Conservation (phyloP, 2,113 vertebrate species). For the Saccopteryx bilineata region DNA sequence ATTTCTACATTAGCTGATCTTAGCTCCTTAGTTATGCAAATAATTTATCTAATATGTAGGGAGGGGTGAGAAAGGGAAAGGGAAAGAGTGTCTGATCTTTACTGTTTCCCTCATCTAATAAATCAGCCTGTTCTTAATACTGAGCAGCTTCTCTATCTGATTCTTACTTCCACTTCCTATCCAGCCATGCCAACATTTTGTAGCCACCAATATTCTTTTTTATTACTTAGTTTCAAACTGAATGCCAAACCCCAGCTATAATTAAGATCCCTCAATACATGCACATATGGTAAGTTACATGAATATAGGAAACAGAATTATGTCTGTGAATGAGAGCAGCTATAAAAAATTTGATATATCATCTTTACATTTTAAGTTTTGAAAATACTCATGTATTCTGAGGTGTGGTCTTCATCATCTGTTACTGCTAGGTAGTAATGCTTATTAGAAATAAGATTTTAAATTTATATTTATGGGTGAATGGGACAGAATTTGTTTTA, state of each 20-base stretch:
- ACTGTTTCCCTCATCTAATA: not conserved
- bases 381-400: conserved; percentile 39
- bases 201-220: not conserved
- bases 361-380: conserved; percentile 36
- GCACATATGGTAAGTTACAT: not conserved
- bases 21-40: conserved; percentile 52
- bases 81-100: not conserved
- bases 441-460: not conserved
- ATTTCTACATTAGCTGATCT: conserved; percentile 50
- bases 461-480: not conserved
- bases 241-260: not conserved
- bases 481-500: conserved; percentile 29
- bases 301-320: not conserved
- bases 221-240: not conserved
- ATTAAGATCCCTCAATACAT: not conserved
- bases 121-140: not conserved
- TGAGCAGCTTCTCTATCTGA: not conserved
- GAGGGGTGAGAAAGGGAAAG: not conserved
- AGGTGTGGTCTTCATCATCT: not conserved
- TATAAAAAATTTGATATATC: conserved; percentile 3
- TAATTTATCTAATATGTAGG: conserved; percentile 7
- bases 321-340: not conserved
- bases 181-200: not conserved
- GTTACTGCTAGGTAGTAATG: not conserved
- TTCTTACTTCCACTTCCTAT: not conserved